These are phyloP conservation scores for Peromyscus eremicus DNA, from an alignment of 2,797 vertebrate genomes.

Conservation along the genomic window DNA sequence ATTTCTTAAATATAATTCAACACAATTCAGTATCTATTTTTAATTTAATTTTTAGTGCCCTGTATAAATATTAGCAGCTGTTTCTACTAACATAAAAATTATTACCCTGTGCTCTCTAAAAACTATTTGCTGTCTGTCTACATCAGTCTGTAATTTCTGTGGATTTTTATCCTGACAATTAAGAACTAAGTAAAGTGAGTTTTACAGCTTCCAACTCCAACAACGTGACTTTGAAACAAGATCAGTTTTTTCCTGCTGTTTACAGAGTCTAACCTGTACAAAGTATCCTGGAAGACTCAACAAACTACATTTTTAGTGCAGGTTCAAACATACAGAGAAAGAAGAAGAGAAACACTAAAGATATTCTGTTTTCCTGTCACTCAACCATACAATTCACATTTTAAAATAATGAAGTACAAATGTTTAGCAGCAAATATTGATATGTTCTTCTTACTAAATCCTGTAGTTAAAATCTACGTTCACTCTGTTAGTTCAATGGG, in stretches of 20 bases:
- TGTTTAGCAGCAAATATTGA: background rate
- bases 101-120: background rate
- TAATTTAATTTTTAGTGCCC: background rate
- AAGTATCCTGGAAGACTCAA: background rate
- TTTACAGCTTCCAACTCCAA: background rate
- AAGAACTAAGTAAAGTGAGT: background rate
- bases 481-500: background rate
- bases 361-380: background rate
- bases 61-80: background rate
- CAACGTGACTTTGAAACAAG: background rate
- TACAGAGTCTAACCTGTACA: background rate
- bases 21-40: background rate
- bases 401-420: background rate
- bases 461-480: background rate
- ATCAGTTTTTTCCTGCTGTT: background rate
- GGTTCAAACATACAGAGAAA: background rate
- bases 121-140: background rate
- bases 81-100: background rate
- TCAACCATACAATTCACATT: background rate
- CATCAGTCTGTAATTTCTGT: background rate
- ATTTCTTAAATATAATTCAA: conserved; percentile 25
- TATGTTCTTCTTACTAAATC: background rate
- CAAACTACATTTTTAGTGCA: background rate
- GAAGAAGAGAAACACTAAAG: background rate
- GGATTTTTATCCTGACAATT: background rate